Base-by-base conservation (phyloP, 2,888 invertebrate species). In the Gryllus longicercus region DNA sequence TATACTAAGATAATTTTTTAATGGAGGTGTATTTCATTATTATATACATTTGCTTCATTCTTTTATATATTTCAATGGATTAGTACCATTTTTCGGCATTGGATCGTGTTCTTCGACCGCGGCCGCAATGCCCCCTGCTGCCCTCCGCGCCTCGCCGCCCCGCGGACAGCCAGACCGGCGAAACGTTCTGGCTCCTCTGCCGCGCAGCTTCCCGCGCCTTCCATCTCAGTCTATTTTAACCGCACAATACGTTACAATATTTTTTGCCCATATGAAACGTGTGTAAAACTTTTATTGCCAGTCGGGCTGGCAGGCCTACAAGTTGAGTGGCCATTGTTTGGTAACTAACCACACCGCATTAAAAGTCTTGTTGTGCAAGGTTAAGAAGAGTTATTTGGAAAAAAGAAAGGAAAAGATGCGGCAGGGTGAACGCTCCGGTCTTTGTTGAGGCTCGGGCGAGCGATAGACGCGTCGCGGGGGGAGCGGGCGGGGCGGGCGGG, bases 241-340 rank as follows among this genome's bases (percentile, higher is more conserved):
- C 63, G 63, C 63, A 63, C 63, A 63, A 63, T 63, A 63, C 63
- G n/a, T 63, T 63, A 63, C 63, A 63, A 63, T 63, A 63, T 63
- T 63, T 63, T 63, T 63, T 63, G 63, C 63, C 63, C 63, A 63
- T 63, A 63, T 63, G 63, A 63, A 63, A 63, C 63, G 63, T 63
- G 63, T 63, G 63, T 63, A 63, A 63, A 63, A 63, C 63, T 63
- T 63, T 63, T 63, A 63, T 63, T 63, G 63, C 63, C n/a, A n/a
- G 63, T 18, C 63, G 14, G 63, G 63, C 63, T 63, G 63, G 63
- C 63, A 63, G 63, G 63, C 63, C 63, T 63, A 63, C 63, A n/a
- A 63, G 63, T 63, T 63, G 63, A 63, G 63, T 63, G 63, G 63
- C 63, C 63, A 63, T 63, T 63, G 63, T 63, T 63, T 63, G 63